A percentile compares a stretch with the other conserved stretches of the same genome.
These are phyloP conservation scores for Otolemur garnettii DNA, from an alignment of 2,113 vertebrate genomes.

Conservation along the genomic window DNA sequence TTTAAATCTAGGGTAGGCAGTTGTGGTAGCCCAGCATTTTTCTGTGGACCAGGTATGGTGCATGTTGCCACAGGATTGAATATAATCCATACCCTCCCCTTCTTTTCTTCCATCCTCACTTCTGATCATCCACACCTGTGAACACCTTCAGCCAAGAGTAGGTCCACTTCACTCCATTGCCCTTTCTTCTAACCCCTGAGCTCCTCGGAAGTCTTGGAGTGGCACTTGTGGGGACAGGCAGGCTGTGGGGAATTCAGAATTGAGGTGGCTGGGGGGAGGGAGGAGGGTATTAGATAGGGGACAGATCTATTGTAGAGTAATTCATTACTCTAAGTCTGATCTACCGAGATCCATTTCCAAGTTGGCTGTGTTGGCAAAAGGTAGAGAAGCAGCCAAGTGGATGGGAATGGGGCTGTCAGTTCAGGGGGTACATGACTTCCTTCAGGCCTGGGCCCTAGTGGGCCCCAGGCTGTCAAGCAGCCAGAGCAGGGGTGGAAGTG, in stretches of 20 bases:
- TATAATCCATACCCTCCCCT: not conserved
- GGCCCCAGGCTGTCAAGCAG: not conserved
- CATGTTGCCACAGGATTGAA: slow-evolving; percentile 19
- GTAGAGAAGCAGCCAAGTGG: not conserved
- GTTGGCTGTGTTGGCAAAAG: not conserved
- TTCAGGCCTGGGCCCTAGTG: not conserved
- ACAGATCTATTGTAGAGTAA: not conserved
- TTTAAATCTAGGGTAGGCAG: slow-evolving; percentile 82
- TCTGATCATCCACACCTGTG: not conserved
- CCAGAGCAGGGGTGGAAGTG: not conserved
- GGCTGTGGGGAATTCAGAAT: not conserved
- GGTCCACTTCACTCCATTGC: not conserved
- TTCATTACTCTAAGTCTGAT: not conserved
- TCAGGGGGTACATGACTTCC: not conserved
- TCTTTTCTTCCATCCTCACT: not conserved
- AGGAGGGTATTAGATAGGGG: not conserved
- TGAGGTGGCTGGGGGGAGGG: not conserved
- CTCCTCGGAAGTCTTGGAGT: slow-evolving; percentile 31
- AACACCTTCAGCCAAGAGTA: not conserved
- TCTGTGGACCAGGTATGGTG: slow-evolving; percentile 16
- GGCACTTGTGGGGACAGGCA: not conserved
- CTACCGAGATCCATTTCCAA: not conserved
- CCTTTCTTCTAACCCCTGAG: not conserved
- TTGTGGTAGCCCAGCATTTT: slow-evolving; percentile 48
- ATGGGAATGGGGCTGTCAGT: not conserved